phyloP scores from a whole-genome alignment of 2,888 invertebrate genomes.

The Plebejus anna region DNA sequence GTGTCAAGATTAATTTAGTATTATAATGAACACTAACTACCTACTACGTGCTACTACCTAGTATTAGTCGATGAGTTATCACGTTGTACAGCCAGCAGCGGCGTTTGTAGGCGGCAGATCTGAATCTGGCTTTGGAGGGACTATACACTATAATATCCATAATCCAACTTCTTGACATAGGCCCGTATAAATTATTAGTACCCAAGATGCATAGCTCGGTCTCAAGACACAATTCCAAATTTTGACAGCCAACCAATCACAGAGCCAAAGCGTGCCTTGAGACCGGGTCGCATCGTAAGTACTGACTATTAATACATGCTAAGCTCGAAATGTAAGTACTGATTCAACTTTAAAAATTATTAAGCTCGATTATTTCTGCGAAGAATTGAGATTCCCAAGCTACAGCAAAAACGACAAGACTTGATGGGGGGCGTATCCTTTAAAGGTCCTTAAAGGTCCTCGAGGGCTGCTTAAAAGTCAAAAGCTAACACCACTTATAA shows the following conservation, averaged over 20 bases:
- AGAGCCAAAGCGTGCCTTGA: too few species aligned
- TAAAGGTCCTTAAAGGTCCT: neutral
- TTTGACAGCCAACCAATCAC: too few species aligned
- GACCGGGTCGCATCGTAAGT: too few species aligned
- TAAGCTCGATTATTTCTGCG: too few species aligned
- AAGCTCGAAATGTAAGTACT: neutral
- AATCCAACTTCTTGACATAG: neutral
- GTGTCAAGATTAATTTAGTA: constrained; percentile 9
- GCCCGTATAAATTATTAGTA: too few species aligned
- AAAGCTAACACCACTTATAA: neutral
- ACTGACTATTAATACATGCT: neutral
- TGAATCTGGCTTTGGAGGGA: neutral
- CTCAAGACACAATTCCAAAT: too few species aligned
- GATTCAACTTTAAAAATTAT: too few species aligned
- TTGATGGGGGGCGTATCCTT: neutral
- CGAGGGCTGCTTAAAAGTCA: neutral
- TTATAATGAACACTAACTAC: neutral
- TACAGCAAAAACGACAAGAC: neutral
- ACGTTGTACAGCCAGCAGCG: neutral
- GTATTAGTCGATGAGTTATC: neutral
- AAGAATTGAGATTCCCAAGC: neutral
- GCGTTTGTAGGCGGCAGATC: neutral
- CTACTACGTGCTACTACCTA: neutral
- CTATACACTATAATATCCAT: neutral
- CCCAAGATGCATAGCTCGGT: too few species aligned